phyloP scores from a whole-genome alignment of 1,140 invertebrate genomes.

The Drepana arcuata region DNA sequence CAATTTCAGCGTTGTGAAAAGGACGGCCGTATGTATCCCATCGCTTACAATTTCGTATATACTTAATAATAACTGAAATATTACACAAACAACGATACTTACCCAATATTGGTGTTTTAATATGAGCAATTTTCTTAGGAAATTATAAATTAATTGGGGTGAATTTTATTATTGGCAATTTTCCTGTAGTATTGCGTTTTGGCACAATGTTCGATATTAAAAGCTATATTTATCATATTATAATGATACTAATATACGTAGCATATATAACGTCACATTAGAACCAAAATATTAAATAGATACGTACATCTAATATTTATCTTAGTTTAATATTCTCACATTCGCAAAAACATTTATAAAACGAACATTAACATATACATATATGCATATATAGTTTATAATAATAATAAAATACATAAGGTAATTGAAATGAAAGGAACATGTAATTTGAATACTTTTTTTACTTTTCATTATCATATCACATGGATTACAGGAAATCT shows the following conservation, averaged over 20 bases:
- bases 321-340: constrained; percentile 18
- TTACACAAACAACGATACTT: too few species aligned
- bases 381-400: constrained; percentile 24
- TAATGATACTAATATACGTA: constrained; percentile 28
- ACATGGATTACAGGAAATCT: constrained; percentile 53
- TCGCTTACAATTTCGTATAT: too few species aligned
- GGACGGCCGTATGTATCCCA: too few species aligned
- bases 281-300: constrained; percentile 44
- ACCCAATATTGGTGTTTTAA: constrained; percentile 26
- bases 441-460: constrained; percentile 46
- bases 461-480: constrained; percentile 50
- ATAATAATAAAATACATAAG: constrained; percentile 22
- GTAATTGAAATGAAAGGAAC: constrained; percentile 36
- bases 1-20: constrained; percentile 1
- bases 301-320: constrained; percentile 36
- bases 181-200: constrained; percentile 55
- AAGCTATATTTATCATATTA: constrained; percentile 19
- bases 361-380: constrained; percentile 45
- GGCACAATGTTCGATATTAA: constrained; percentile 38
- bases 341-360: constrained; percentile 35
- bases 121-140: constrained; percentile 17
- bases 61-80: too few species aligned
- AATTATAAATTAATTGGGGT: constrained; percentile 6
- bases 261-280: constrained; percentile 31
- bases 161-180: constrained; percentile 38